Evolutionary conservation across 2,888 invertebrate species (phyloP).

Genomic region (Macrophya alboannulata): DNA sequence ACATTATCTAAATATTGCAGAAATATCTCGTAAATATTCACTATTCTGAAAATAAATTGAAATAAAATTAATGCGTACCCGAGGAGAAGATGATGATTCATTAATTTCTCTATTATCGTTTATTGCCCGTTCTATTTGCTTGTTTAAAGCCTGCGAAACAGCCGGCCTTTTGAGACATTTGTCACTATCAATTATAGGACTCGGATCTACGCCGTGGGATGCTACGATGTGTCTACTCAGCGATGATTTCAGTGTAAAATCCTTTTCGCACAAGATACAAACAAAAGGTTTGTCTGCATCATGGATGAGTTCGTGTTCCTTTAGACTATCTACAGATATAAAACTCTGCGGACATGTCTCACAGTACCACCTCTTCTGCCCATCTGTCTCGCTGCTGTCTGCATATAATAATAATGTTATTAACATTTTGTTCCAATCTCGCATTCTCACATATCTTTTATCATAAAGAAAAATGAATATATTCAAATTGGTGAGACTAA

Average conservation of each 20-base stretch:
- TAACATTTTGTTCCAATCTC: background rate
- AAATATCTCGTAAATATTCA: background rate
- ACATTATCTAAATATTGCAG: background rate
- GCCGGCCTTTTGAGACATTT: conserved; percentile 73
- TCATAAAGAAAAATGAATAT: background rate
- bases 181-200: conserved; percentile 75
- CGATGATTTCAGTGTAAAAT: conserved; percentile 79
- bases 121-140: conserved; percentile 59
- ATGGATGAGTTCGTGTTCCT: conserved; percentile 75
- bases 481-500: background rate
- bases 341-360: conserved; percentile 75
- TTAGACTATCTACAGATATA: conserved; percentile 70
- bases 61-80: background rate
- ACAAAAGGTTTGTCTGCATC: conserved; percentile 78
- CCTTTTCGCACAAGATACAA: conserved; percentile 82
- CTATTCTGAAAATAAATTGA: background rate
- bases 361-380: conserved; percentile 74
- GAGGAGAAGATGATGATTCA: conserved; percentile 65
- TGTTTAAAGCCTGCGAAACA: conserved; percentile 20
- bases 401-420: conserved; percentile 21
- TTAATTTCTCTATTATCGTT: conserved; percentile 67
- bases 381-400: conserved; percentile 67
- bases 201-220: conserved; percentile 81
- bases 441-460: background rate
- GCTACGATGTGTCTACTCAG: conserved; percentile 81